Conservation (phyloP, 2,888 invertebrate genomes). For the Eucera pruinosa region DNA sequence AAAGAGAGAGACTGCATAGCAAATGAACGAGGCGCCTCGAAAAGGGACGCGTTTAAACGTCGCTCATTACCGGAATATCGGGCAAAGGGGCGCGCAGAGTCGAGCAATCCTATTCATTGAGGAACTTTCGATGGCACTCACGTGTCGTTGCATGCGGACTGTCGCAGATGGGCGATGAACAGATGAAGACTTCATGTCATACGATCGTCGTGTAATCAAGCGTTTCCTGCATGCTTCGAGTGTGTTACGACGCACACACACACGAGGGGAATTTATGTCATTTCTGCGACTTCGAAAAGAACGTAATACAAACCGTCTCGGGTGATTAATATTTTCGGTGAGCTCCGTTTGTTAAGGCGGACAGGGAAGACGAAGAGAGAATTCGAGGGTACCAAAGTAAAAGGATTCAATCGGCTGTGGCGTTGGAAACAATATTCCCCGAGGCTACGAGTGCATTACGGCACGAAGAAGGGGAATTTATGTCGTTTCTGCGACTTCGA, state of each 20-base stretch:
- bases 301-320: too few species aligned
- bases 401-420: constrained; percentile 14
- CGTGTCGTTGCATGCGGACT: constrained; percentile 12
- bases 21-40: too few species aligned
- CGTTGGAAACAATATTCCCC: too few species aligned
- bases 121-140: too few species aligned
- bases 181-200: constrained; percentile 31
- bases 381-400: constrained; percentile 11
- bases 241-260: constrained; percentile 1
- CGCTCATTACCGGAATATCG: neutral
- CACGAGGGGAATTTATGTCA: neutral
- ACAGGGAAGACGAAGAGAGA: neutral
- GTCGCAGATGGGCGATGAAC: constrained; percentile 51
- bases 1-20: too few species aligned
- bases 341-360: neutral
- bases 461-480: too few species aligned
- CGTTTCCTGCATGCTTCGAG: neutral
- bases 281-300: neutral
- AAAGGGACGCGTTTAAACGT: neutral
- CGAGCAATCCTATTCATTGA: neutral
- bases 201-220: constrained; percentile 1
- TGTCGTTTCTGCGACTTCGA: too few species aligned
- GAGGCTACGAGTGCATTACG: too few species aligned
- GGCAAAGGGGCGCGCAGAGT: neutral
- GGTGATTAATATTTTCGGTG: neutral